phyloP scores from a whole-genome alignment of 2,113 vertebrate genomes.

The Cephalopterus ornatus region DNA sequence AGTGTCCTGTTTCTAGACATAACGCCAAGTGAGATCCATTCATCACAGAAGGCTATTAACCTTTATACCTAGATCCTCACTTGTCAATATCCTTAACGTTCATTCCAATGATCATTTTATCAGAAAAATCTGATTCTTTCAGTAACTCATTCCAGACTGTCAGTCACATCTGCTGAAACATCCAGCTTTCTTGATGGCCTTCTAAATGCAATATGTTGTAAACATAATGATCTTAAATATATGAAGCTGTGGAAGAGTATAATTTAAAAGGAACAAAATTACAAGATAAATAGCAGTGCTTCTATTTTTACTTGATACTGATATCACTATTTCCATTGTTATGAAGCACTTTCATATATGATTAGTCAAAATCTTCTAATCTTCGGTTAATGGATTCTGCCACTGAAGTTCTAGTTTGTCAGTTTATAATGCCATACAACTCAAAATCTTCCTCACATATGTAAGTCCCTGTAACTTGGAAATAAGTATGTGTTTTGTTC shows the following conservation, averaged over 20 bases:
- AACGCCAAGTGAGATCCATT: not conserved
- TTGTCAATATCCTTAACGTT: conserved; percentile 48
- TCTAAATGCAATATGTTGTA: not conserved
- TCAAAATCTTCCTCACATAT: not conserved
- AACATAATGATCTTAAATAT: not conserved
- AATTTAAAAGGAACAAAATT: not conserved
- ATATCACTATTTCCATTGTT: not conserved
- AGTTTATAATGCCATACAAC: not conserved
- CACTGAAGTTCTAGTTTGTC: not conserved
- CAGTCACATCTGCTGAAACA: not conserved
- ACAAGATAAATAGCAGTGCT: not conserved
- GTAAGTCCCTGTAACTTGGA: not conserved
- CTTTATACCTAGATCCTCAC: conserved; percentile 7
- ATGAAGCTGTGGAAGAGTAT: not conserved
- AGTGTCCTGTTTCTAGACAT: not conserved
- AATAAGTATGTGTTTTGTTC: not conserved
- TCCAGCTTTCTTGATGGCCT: not conserved
- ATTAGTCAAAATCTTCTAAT: not conserved
- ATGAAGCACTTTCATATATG: not conserved
- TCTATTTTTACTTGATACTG: not conserved
- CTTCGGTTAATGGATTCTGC: not conserved
- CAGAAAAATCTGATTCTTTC: conserved; percentile 33
- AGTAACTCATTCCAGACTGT: not conserved
- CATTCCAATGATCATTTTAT: conserved; percentile 38
- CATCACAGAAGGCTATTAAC: conserved; percentile 37